A percentile compares a stretch with the other conserved stretches of the same genome.
phyloP scores from a whole-genome alignment of 2,888 invertebrate species.

The Eristalis intricaria region DNA sequence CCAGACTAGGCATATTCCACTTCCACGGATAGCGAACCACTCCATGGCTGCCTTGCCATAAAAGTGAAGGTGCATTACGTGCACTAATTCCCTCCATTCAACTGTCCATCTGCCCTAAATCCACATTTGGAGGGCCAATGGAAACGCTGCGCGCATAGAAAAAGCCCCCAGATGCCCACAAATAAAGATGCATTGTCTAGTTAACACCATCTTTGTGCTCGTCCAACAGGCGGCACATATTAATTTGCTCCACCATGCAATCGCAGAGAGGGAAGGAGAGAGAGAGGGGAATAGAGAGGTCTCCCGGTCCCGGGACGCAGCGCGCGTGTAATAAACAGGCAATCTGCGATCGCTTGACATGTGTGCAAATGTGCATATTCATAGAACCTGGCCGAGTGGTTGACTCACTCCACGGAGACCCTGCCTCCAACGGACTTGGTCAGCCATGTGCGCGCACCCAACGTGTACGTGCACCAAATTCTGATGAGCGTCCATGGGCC shows the following conservation, averaged over 20 bases:
- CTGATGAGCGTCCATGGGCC: constrained; percentile 42
- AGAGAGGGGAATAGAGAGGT: no score
- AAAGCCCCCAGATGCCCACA: neutral
- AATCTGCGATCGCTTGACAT: constrained; percentile 50
- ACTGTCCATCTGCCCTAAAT: constrained; percentile 40
- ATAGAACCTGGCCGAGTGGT: constrained; percentile 46
- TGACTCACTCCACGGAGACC: constrained; percentile 49
- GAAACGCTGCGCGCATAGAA: constrained; percentile 17
- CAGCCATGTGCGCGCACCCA: constrained; percentile 54
- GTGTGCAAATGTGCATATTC: constrained; percentile 62
- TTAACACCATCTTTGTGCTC: constrained; percentile 28
- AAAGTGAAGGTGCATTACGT: constrained; percentile 9
- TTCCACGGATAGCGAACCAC: neutral
- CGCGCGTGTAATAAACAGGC: constrained; percentile 29
- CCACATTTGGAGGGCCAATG: constrained; percentile 41
- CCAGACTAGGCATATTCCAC: neutral
- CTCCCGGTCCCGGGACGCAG: neutral
- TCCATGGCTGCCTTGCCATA: constrained; percentile 6
- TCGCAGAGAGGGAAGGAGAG: neutral
- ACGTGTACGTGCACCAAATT: constrained; percentile 52
- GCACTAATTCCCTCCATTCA: constrained; percentile 33
- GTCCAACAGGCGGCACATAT: constrained; percentile 35
- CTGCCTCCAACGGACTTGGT: constrained; percentile 41
- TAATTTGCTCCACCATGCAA: constrained; percentile 23
- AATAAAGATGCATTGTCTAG: constrained; percentile 56